phyloP scores from a whole-genome alignment of 2,888 invertebrate species.

The Drosophila cognata region DNA sequence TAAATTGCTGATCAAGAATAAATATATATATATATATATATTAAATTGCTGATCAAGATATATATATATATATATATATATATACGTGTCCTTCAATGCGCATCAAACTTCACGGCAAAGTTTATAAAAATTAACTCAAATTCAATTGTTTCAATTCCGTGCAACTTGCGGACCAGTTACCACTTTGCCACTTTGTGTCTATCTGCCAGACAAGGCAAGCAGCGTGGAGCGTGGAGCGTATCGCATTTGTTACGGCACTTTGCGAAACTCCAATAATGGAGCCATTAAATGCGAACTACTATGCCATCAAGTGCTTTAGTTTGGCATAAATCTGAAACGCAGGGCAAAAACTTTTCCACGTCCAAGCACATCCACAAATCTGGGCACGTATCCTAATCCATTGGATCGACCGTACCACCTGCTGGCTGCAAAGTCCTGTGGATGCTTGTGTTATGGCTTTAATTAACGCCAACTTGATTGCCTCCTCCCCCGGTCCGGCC shows the following conservation, averaged over 20 bases:
- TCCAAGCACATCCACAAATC: conserved; percentile 51
- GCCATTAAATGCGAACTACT: conserved; percentile 81
- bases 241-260: conserved; percentile 73
- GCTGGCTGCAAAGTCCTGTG: conserved; percentile 24
- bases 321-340: conserved; percentile 76
- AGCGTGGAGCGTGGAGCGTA: conserved; percentile 36
- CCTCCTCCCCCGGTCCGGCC: conserved; percentile 1
- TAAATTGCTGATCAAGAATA: neutral
- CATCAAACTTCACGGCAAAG: neutral
- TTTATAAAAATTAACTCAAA: neutral
- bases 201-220: neutral
- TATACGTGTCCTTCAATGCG: neutral
- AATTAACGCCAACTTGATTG: conserved; percentile 71
- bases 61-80: neutral
- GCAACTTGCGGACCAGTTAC: conserved; percentile 16
- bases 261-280: conserved; percentile 74
- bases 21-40: neutral
- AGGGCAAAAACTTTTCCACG: conserved; percentile 49
- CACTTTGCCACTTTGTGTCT: conserved; percentile 4
- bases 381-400: conserved; percentile 27
- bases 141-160: conserved; percentile 12
- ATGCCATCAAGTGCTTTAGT: conserved; percentile 79
- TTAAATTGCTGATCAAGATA: neutral
- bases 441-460: conserved; percentile 69
- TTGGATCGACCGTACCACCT: conserved; percentile 1